Evolutionary conservation across 1,140 invertebrate genomes (phyloP).

Genomic region (Brachystomella parvula): DNA sequence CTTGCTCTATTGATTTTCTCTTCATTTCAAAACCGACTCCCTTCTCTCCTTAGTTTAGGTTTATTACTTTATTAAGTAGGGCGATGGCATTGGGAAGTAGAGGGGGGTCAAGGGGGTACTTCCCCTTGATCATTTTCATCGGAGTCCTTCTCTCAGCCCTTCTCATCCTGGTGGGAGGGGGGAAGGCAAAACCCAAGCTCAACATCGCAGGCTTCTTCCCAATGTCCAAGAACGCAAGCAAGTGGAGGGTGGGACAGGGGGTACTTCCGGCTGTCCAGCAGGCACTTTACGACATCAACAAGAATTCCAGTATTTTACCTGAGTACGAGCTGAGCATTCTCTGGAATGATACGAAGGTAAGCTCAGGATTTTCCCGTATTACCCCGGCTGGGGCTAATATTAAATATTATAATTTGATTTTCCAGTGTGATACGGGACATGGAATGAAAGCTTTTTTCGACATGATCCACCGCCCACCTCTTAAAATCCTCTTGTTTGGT

Average conservation of each 20-base stretch:
- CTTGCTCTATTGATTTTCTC: background rate
- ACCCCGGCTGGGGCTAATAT: background rate
- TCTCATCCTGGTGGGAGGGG: background rate
- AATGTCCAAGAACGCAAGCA: constrained; percentile 62
- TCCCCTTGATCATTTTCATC: too few species aligned
- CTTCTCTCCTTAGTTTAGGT: background rate
- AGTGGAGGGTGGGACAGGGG: constrained; percentile 63
- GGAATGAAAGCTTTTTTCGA: constrained; percentile 97
- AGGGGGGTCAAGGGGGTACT: background rate
- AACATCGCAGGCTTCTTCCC: constrained; percentile 90
- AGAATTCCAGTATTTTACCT: constrained; percentile 67
- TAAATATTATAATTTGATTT: constrained; percentile 23
- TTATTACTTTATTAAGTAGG: background rate
- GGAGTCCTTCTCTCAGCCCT: background rate
- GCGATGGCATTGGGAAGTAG: background rate
- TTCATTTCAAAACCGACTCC: background rate
- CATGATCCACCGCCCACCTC: constrained; percentile 86
- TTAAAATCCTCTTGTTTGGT: constrained; percentile 87
- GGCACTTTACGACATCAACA: constrained; percentile 85
- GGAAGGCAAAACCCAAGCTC: constrained; percentile 43
- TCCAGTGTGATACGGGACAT: constrained; percentile 93
- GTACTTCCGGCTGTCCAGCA: constrained; percentile 88
- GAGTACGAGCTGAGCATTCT: constrained; percentile 85
- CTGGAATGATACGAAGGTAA: constrained; percentile 91
- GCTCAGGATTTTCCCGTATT: constrained; percentile 30